Base-by-base conservation (phyloP, 2,797 vertebrate species). In the Gouania willdenowi region DNA sequence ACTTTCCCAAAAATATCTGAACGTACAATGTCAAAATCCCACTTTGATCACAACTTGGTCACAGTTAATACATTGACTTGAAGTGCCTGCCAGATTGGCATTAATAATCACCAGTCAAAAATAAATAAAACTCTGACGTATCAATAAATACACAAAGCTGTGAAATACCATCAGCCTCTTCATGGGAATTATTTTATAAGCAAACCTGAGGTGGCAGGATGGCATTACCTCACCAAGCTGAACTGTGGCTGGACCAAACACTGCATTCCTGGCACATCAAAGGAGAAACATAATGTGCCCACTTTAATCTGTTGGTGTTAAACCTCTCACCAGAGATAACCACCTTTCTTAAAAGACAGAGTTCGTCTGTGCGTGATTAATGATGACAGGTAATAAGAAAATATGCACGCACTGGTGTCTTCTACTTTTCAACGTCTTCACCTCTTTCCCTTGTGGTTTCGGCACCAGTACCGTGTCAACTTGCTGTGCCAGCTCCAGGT, bases 401-500 rank as follows among this genome's bases (percentile, higher is more conserved):
- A 69, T 18, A 77, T 63, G 41, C 51, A 52, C 8, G 34, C 44
- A 40, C 55, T 37, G 53, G 36, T 57, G 62, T 51, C 56, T 73
- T 67, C 59, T 51, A 58, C 66, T 70, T 66, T 55, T 66, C 59
- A 75, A 72, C 72, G 68, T 53, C 43, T 62, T 71, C 73, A 66
- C 66, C 57, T 57, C 61, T 57, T 31, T 66, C 51, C 53, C 64
- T 62, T 75, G 85, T 87, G 86, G 84, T 87, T 77, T 86, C n/a
- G 84, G 84, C 82, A 32, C 56, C 50, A 18, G 61, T 46, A 72
- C 60, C 83, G 73, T 77, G 79, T 85, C 83, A 82, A 86, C 82
- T 85, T 44, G 47, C 58, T 46, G 75, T 82, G 79, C 78, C 86
- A 88, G 75, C 79, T 59, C 62, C 11, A 65, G 72, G 68, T n/a